Evolutionary conservation across 2,888 invertebrate genomes (phyloP), one percentile per base, ranked within the genome.

Genomic region (Sphaerophoria taeniata): DNA sequence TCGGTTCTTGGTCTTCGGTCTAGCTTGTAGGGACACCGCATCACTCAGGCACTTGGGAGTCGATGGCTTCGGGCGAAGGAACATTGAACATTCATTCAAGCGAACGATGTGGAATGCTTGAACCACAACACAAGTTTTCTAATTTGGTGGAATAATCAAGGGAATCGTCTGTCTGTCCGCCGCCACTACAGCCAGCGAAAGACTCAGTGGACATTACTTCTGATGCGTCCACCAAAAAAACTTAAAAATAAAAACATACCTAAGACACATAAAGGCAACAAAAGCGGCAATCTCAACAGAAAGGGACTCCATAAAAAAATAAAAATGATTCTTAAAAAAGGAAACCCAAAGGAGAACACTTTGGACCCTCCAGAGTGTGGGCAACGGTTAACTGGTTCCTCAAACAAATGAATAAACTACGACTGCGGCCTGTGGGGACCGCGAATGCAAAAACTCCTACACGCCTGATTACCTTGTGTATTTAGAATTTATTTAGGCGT

Each of bases 61-160:
- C 34, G 24, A 43, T 24, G 24, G 2, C 24, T 24, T 24, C 24
- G 24, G 24, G 24, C 24, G 45, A 67, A 14, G 24, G 39, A n/a
- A 71, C 79, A 75, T 74, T 75, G 39, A 16, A 71, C 83, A 71
- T 79, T 75, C 79, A 84, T 79, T 84, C 84, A 79, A 71, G 79
- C 75, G 67, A 34, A 79, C 75, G 75, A 76, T 70, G 69, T 58
- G 72, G 69, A 84, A 84, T 84, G 71, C 80, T 72, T 61, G 75
- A 69, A 71, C 74, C 75, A 65, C 75, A 78, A 73, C 74, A 78
- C 80, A 80, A 84, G 75, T 58, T 84, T 80, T 84, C 75, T 84
- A 84, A 84, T 84, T 84, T 84, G 80, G 84, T 84, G 72, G 84
- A 84, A 84, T 84, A 84, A 84, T 84, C 84, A 84, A 84, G 80